phyloP scores from a whole-genome alignment of 1,140 invertebrate genomes.

The Rhyacophila brunnea region DNA sequence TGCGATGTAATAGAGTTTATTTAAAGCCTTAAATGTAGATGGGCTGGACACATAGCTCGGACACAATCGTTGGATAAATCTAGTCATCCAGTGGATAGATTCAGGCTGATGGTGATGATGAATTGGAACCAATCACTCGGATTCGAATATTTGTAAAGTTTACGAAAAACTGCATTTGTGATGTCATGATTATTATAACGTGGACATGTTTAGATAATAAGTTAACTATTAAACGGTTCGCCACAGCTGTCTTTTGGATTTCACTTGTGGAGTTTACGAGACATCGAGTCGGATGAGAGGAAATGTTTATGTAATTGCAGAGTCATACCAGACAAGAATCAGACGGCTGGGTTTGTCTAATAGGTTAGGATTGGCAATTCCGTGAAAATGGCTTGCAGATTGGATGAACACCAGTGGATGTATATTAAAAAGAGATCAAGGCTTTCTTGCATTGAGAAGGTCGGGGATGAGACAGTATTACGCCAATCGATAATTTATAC shows the following conservation, averaged over 20 bases:
- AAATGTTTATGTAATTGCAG: conserved; percentile 34
- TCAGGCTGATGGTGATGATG: too few species aligned
- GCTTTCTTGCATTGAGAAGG: conserved; percentile 5
- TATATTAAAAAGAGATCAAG: neutral
- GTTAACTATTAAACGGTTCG: neutral
- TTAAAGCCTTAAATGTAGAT: too few species aligned
- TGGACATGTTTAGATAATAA: too few species aligned
- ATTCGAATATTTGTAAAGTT: too few species aligned
- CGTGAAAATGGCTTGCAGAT: conserved; percentile 13
- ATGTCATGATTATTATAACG: too few species aligned
- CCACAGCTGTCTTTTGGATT: conserved; percentile 8
- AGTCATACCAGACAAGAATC: conserved; percentile 32
- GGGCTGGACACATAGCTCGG: too few species aligned
- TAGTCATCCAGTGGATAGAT: too few species aligned
- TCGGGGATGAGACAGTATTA: neutral
- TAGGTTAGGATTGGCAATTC: conserved; percentile 24
- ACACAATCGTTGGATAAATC: too few species aligned
- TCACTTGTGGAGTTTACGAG: conserved; percentile 31
- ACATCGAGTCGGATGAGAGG: conserved; percentile 33
- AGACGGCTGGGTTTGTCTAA: conserved; percentile 26
- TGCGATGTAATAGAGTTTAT: too few species aligned
- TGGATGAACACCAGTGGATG: neutral
- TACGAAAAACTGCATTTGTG: too few species aligned
- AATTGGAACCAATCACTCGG: too few species aligned
- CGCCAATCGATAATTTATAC: too few species aligned